A percentile compares a stretch with the other conserved stretches of the same genome.
Evolutionary conservation across 2,113 vertebrate species (phyloP).

Genomic region (Rhineura floridana): DNA sequence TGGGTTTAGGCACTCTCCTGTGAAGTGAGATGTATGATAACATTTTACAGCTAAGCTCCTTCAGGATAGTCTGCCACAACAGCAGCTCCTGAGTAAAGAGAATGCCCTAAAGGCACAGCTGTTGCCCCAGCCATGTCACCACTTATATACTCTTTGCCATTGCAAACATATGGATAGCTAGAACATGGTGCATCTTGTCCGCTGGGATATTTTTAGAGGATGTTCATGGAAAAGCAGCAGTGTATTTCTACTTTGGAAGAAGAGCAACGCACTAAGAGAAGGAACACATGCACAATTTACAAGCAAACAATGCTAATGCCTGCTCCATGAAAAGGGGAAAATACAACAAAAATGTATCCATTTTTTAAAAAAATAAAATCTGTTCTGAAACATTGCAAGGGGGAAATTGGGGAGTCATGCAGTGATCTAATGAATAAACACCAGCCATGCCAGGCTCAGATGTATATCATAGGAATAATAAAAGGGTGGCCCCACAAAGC

Average conservation of each 20-base stretch:
- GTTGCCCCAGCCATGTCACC: background rate
- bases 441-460: slow-evolving; percentile 17
- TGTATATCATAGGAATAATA: slow-evolving; percentile 30
- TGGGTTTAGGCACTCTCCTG: background rate
- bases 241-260: slow-evolving; percentile 40
- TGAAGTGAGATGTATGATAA: slow-evolving; percentile 37
- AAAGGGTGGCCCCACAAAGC: background rate
- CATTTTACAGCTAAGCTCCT: slow-evolving; percentile 31
- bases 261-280: slow-evolving; percentile 40
- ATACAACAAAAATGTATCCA: background rate
- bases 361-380: slow-evolving; percentile 39
- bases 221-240: background rate
- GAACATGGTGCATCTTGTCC: slow-evolving; percentile 19
- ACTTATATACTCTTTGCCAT: background rate
- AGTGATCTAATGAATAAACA: slow-evolving; percentile 56
- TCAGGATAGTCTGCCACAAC: slow-evolving; percentile 12
- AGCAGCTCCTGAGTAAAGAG: slow-evolving; percentile 31
- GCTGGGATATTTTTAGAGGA: slow-evolving; percentile 14
- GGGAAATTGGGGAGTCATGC: slow-evolving; percentile 50
- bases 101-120: slow-evolving; percentile 26
- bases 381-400: slow-evolving; percentile 37
- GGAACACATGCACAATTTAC: slow-evolving; percentile 57
- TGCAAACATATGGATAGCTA: slow-evolving; percentile 35
- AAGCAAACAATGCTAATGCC: slow-evolving; percentile 55
- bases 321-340: slow-evolving; percentile 9